Conservation (phyloP, 2,888 invertebrate species). For the Trichogramma dendrolimi region DNA sequence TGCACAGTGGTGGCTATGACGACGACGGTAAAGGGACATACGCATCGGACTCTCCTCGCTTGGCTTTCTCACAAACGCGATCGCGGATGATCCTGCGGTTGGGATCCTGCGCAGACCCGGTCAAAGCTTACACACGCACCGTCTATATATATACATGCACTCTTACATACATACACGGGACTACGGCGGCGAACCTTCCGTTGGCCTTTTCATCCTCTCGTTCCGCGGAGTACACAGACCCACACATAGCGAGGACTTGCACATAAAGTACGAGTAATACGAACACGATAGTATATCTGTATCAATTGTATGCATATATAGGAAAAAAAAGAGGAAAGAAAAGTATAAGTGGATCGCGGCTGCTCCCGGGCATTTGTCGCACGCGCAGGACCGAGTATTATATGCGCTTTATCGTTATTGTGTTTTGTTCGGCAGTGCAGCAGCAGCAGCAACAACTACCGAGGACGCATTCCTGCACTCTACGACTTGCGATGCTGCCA, state of each 20-base stretch:
- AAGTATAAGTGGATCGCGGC: constrained; percentile 15
- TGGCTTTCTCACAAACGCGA: background rate
- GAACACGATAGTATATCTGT: constrained; percentile 49
- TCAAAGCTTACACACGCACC: too few species aligned
- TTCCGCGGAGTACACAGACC: constrained; percentile 30
- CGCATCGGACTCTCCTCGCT: background rate
- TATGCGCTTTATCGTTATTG: constrained; percentile 46
- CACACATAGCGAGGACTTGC: constrained; percentile 32
- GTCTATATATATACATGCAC: too few species aligned
- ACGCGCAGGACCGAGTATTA: constrained; percentile 44
- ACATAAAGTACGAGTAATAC: constrained; percentile 35
- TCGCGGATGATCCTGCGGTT: too few species aligned
- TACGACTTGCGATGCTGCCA: constrained; percentile 44
- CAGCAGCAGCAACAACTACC: constrained; percentile 13
- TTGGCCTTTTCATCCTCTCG: constrained; percentile 30
- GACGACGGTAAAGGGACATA: background rate
- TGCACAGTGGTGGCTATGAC: constrained; percentile 42
- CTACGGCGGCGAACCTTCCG: background rate
- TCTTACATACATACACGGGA: too few species aligned
- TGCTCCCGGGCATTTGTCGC: constrained; percentile 40
- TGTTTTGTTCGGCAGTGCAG: constrained; percentile 37
- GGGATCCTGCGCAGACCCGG: too few species aligned
- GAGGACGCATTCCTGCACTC: constrained; percentile 43
- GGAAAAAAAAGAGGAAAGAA: background rate
- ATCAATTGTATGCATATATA: constrained; percentile 52